A percentile compares a stretch with the other conserved stretches of the same genome.
phyloP scores from a whole-genome alignment of 1,140 invertebrate genomes.

The Brachystomella parvula region DNA sequence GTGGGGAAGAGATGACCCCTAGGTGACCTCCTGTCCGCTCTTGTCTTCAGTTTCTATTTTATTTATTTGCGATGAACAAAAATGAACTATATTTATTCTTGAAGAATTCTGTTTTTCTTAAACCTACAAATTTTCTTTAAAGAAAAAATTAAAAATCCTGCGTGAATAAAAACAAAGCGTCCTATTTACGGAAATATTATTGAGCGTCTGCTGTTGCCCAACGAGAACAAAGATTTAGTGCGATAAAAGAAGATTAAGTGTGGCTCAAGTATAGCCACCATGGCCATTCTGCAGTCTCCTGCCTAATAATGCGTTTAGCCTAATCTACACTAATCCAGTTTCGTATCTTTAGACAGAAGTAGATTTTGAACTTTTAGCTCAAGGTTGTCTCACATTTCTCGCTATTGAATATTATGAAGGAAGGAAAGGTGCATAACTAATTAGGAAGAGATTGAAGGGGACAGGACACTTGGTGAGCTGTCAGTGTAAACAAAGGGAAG shows the following conservation, averaged over 20 bases:
- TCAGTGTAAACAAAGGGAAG: neutral
- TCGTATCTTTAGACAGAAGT: neutral
- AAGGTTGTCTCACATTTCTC: neutral
- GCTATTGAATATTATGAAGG: neutral
- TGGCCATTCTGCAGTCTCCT: neutral
- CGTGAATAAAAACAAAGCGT: too few species aligned
- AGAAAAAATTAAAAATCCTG: too few species aligned
- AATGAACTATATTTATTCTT: too few species aligned
- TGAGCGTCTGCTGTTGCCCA: too few species aligned
- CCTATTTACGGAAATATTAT: too few species aligned
- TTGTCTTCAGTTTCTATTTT: too few species aligned
- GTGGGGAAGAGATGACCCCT: too few species aligned
- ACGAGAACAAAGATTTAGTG: too few species aligned
- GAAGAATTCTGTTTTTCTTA: too few species aligned
- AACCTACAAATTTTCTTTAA: too few species aligned
- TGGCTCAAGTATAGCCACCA: neutral
- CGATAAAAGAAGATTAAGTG: neutral
- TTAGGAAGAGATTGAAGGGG: neutral
- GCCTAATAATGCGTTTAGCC: neutral
- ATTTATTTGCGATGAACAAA: too few species aligned
- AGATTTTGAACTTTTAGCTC: neutral
- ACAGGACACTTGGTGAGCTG: slow-evolving; percentile 1
- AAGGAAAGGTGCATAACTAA: neutral
- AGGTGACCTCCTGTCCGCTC: too few species aligned
- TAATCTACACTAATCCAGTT: slow-evolving; percentile 6